Evolutionary conservation across 2,113 vertebrate genomes (phyloP), one percentile per base, ranked within the genome.

Genomic region (Vulpes ferrilata): DNA sequence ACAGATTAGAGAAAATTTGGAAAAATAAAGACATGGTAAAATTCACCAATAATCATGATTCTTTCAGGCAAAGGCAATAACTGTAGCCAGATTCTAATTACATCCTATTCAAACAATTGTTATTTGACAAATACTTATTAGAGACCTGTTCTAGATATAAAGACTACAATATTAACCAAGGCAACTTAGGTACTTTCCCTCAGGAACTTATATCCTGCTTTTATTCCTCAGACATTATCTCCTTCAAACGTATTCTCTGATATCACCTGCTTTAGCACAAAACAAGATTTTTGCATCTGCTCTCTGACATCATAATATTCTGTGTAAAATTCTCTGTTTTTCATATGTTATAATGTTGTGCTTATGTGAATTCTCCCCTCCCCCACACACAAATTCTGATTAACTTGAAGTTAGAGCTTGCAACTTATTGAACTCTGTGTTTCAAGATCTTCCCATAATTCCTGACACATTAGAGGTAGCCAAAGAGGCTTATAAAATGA

Each of bases 51-150:
- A 76, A 30, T 82, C 43, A 73, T 38, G 3, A 94, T 91, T 71
- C 48, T 78, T 91, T 88, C 35, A 91, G 60, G 67, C 9, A 67
- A 88, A 53, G 10, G 20, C 59, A 78, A 67, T 48, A 71, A 69
- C 71, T n/a, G 22, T 35, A 87, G 12, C 23, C 15, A 74, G 27
- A 76, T 82, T 91, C 73, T 48, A 95, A 82, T 88, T 90, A 16
- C 1, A 73, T 80, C 17, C 83, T 88, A 59, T 59, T 85, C 23
- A 90, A 90, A 80, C 19, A 80, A 13, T 67, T 51, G 15, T 67
- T 88, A 78, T 57, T 82, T 27, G 48, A 62, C 30, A 69, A 67
- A 92, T 83, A 71, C 90, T 88, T 86, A 73, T n/a, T 83, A 88
- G 76, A 32, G 2, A 69, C 10, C 19, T 85, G 16, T 78, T 59